Conservation (phyloP, 2,113 vertebrate genomes). For the Ciconia stormi region DNA sequence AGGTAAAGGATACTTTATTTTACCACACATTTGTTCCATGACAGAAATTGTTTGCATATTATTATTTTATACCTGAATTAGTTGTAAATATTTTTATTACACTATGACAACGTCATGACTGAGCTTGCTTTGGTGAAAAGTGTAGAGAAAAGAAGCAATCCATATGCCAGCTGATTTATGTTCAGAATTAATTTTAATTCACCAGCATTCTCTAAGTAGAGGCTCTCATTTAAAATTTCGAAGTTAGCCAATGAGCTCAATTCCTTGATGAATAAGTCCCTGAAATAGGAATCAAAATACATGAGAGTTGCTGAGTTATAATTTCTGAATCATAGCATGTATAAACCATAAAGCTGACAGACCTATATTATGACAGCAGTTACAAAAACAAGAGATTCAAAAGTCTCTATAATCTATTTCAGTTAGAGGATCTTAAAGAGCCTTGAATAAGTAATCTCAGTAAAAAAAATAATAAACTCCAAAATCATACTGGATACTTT, state of each 20-base stretch:
- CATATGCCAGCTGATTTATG: neutral
- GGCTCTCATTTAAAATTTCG: neutral
- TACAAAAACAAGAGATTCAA: neutral
- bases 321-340: neutral
- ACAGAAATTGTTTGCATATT: neutral
- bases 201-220: neutral
- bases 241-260: neutral
- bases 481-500: neutral
- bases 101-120: neutral
- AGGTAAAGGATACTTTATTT: neutral
- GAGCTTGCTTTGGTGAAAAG: neutral
- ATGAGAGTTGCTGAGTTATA: neutral
- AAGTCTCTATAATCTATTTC: neutral
- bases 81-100: neutral
- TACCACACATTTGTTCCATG: neutral
- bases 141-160: neutral
- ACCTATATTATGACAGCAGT: neutral
- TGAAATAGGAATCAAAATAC: neutral
- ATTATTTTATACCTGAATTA: neutral
- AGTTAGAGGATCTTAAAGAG: neutral
- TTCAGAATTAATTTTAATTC: neutral
- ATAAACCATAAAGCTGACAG: neutral
- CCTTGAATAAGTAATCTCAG: neutral
- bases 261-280: neutral
- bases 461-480: neutral